Percentiles rank a stretch among this genome's conserved stretches.
Evolutionary conservation across 2,113 vertebrate species (phyloP).

Genomic region (Protomyctophum bolini): DNA sequence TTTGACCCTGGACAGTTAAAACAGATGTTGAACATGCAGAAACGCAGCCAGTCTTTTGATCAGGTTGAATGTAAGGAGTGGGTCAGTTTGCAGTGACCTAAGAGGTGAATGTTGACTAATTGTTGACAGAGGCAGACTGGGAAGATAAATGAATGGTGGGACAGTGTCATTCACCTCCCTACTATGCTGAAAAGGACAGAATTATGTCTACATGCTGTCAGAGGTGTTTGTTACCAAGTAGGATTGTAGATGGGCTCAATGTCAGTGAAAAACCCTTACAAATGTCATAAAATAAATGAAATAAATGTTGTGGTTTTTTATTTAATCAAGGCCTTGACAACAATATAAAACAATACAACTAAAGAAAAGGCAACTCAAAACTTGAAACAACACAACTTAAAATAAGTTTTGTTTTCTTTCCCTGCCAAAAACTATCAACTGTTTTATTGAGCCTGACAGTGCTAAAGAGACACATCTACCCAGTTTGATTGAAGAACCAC

Average conservation of each 20-base stretch:
- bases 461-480: no score
- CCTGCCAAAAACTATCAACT: neutral
- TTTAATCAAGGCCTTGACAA: no score
- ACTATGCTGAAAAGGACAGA: neutral
- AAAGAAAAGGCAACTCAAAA: no score
- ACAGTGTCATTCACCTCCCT: constrained; percentile 4
- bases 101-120: constrained; percentile 50
- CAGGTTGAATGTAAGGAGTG: constrained; percentile 17
- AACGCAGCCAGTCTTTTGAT: constrained; percentile 25
- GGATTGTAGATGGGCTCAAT: no score
- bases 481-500: no score
- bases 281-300: no score
- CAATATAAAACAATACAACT: no score
- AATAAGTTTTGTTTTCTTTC: no score
- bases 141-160: constrained; percentile 26
- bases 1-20: constrained; percentile 55
- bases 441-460: neutral
- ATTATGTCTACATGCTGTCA: neutral
- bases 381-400: no score
- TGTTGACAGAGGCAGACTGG: constrained; percentile 49
- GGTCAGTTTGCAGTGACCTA: constrained; percentile 29
- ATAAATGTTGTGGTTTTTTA: no score
- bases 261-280: no score
- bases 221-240: neutral
- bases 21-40: constrained; percentile 65